A percentile compares a stretch with the other conserved stretches of the same genome.
Conservation (phyloP, 2,888 invertebrate species). For the Hoplodrina ambigua region DNA sequence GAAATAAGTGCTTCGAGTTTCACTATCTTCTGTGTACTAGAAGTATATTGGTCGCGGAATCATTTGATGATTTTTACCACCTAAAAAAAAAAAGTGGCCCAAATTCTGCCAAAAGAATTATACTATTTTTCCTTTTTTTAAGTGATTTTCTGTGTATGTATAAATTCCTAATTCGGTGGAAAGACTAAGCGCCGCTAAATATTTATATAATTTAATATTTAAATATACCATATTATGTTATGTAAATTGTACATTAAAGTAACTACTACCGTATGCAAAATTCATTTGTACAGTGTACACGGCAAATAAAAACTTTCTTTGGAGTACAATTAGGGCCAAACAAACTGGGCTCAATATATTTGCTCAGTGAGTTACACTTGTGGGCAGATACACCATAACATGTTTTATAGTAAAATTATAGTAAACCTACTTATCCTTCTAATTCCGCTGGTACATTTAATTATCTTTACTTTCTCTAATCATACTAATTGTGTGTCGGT, state of each 20-base stretch:
- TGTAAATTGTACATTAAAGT: conserved; percentile 50
- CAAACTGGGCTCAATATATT: conserved; percentile 50
- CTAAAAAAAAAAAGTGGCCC: too few species aligned
- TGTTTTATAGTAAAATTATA: background rate
- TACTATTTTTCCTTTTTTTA: too few species aligned
- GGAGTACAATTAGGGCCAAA: conserved; percentile 60
- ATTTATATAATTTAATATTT: conserved; percentile 22
- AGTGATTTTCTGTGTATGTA: background rate
- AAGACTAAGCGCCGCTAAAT: conserved; percentile 17
- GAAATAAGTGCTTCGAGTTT: too few species aligned
- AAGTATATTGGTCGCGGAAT: too few species aligned
- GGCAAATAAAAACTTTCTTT: conserved; percentile 67
- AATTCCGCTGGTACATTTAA: conserved; percentile 3
- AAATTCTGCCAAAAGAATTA: too few species aligned
- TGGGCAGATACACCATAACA: conserved; percentile 3
- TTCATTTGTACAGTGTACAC: conserved; percentile 53
- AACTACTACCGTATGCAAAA: conserved; percentile 49
- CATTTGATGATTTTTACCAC: too few species aligned
- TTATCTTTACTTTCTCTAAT: conserved; percentile 29
- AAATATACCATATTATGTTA: conserved; percentile 45
- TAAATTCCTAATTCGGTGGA: background rate
- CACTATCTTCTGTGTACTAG: too few species aligned
- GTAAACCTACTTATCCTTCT: background rate
- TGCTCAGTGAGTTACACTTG: conserved; percentile 43
- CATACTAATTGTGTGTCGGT: conserved; percentile 17